A percentile compares a stretch with the other conserved stretches of the same genome.
phyloP scores from a whole-genome alignment of 2,113 vertebrate genomes.

The Tenrec ecaudatus region DNA sequence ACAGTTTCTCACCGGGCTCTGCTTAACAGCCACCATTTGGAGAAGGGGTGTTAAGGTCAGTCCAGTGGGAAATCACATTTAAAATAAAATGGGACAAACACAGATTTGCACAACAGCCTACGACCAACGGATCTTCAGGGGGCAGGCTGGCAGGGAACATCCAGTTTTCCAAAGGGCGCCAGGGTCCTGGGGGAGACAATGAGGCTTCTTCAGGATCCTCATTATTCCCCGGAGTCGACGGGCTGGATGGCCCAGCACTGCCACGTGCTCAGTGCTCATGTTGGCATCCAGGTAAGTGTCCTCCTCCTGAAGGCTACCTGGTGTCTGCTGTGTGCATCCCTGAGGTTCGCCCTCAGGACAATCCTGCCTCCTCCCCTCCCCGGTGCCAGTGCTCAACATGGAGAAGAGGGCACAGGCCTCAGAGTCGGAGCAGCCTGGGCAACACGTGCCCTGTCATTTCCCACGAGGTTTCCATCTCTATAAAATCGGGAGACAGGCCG shows the following conservation, averaged over 20 bases:
- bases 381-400: neutral
- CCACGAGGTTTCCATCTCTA: neutral
- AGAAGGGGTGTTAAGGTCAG: constrained; percentile 76
- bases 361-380: neutral
- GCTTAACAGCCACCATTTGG: constrained; percentile 75
- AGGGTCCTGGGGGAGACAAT: constrained; percentile 70
- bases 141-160: constrained; percentile 84
- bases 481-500: too few species aligned
- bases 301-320: neutral
- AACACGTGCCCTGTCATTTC: neutral
- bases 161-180: constrained; percentile 80
- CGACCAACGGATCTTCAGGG: constrained; percentile 84
- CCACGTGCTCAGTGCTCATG: rapidly evolving
- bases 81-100: constrained; percentile 78
- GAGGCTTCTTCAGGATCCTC: constrained; percentile 54
- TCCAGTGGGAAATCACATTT: constrained; percentile 85
- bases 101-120: constrained; percentile 84
- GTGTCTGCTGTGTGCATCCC: rapidly evolving
- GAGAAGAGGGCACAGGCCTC: neutral
- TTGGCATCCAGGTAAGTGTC: neutral
- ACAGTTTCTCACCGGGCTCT: constrained; percentile 67
- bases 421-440: neutral
- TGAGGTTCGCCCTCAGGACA: rapidly evolving
- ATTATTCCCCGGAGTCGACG: neutral
- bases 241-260: neutral